Evolutionary conservation across 1,140 invertebrate species (phyloP), one percentile per base, ranked within the genome.

Genomic region (Drosophila mayri): DNA sequence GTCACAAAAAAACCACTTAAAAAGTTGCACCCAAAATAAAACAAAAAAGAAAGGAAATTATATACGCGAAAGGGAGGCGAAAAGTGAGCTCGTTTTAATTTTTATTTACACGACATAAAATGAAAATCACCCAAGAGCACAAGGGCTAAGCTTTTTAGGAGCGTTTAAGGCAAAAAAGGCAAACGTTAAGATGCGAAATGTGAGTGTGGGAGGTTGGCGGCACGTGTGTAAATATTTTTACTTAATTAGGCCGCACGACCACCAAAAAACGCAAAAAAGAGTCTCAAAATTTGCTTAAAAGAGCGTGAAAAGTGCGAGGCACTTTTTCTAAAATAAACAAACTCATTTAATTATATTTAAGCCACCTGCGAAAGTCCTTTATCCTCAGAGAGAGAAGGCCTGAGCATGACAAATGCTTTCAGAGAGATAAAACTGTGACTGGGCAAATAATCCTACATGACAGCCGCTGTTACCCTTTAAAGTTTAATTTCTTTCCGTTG

Each of bases 241-340:
- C 80, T 68, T 87, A 87, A 87, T 87, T 87, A 83, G 79, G 66
- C 76, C 72, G 73, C 76, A 66, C 68, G 63, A 49, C 50, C 58
- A 18, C 50, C 12, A 40, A 50, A 46, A 47, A 43, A 35, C 30
- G n/a, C 12, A 6, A 65, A 47, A 67, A 62, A 67, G 40, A 6
- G 37, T 35, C 72, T 73, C 41, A 25, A 80, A 84, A 83, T 81
- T 78, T 59, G 76, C 77, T 65, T 81, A 65, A 84, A 83, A 80
- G 67, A 65, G 85, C 67, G 84, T 71, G 63, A 80, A 87, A 88
- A 87, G 76, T 80, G 72, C 84, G 62, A 80, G 74, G 68, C 68
- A 75, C 80, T 81, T 84, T 87, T 87, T 88, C 68, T 71, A 75
- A 84, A 88, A 84, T 81, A 88, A 87, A 87, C 84, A 87, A 84